Evolutionary conservation across 2,113 vertebrate species (phyloP), one percentile per base, ranked within the genome.

Genomic region (Leptosomus discolor): DNA sequence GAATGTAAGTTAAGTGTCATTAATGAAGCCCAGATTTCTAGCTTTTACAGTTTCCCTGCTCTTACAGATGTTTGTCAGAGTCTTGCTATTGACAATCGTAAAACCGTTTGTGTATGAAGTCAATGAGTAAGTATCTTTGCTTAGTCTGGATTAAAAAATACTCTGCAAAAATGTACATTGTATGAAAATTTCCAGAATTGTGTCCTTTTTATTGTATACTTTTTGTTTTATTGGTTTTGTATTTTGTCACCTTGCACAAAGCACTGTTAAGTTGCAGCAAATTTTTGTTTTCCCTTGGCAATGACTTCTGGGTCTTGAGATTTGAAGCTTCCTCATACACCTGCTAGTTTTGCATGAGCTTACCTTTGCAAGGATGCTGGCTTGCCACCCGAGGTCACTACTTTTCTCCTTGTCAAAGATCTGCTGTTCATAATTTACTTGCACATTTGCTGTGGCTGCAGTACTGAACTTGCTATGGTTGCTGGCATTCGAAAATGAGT

Each of bases 281-380:
- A 43, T 76, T 78, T 97, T 96, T 97, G 68, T 97, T 97, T 97
- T 93, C 67, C 75, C 89, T 94, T 95, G 96, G 97, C 74, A 76
- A 69, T 97, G 97, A 90, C 70, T 96, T 95, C 86, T 93, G 85
- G 68, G 94, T 91, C 95, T 91, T 97, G 94, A 69, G 76, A 79
- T 97, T 92, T 46, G 70, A 93, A 98, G 97, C 95, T 97, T 98
- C 97, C 94, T 95, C 96, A 97, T 96, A 96, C 53, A 95, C 91
- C 95, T 97, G 98, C 97, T 98, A 92, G 90, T 97, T 75, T 96
- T 98, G 98, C 98, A 98, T 98, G 98, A 98, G 95, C 96, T 96
- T 98, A 95, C 97, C 91, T 97, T 97, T 97, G 97, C 97, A 73
- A 97, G 88, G 95, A 94, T 94, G 97, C 98, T 98, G 80, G 97